Base-by-base conservation (phyloP, 2,113 vertebrate species). In the Eurystomus gularis region DNA sequence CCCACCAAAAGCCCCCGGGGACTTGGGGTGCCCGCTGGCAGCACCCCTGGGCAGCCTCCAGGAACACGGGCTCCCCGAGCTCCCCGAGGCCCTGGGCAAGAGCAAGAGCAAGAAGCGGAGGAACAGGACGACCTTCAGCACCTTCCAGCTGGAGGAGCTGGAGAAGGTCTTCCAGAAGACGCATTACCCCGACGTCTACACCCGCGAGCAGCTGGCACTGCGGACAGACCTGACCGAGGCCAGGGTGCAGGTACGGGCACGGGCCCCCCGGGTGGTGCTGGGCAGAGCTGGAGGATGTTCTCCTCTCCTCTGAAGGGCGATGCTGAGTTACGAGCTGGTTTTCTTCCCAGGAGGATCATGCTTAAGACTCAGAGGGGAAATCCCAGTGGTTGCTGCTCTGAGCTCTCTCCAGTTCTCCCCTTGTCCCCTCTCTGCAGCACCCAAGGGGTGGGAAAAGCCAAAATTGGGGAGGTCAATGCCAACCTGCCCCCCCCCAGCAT, bases 101-200 rank as follows among this genome's bases (percentile, higher is more conserved):
- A 97, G 97, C 96, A 99, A 98, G 93, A 98, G 98, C 98, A 99
- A 99, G 98, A 99, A 99, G 97, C 81, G 99, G 10, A 98, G 99
- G 70, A 99, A 99, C 85, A 98, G 99, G 61, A 99, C 99, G 0
- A 99, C 99, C 11, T 99, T 99, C 98, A 99, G 99, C 98, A 99
- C 98, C 0, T 99, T 99, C 97, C 99, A 99, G 97, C 98, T 99
- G 95, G 99, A 99, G 96, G 99, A 99, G 96, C 97, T 99, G 96
- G 99, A 99, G 97, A 99, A 99, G 66, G 99, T 99, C 40, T 99
- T 99, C 96, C 99, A 99, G 98, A 99, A 99, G 97, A 99, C 99
- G 0, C 99, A 99, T 86, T 99, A 99, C 62, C 99, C 99, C 0
- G 99, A 99, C 0, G 98, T 99, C 15, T 99, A 99, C 1, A 98